A percentile compares a stretch with the other conserved stretches of the same genome.
Evolutionary conservation across 1,140 invertebrate genomes (phyloP).

Genomic region (Tetranychus urticae): DNA sequence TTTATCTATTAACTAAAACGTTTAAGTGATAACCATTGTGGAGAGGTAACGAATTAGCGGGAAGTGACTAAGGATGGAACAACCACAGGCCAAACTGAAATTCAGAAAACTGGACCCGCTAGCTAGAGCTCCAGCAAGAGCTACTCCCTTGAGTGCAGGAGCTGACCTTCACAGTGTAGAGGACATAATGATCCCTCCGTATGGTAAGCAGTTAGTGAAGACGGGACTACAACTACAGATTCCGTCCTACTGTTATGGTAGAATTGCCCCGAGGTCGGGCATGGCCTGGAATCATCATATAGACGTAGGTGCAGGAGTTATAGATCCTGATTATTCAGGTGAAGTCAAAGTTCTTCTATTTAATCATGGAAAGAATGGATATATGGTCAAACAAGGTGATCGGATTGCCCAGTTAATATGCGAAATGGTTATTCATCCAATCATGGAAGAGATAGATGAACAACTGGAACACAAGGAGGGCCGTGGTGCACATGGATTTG

Average conservation of each 20-base stretch:
- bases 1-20: no score
- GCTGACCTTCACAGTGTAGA: constrained; percentile 64
- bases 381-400: constrained; percentile 51
- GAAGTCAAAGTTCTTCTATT: constrained; percentile 81
- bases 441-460: constrained; percentile 44
- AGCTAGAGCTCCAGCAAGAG: constrained; percentile 52
- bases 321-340: constrained; percentile 79
- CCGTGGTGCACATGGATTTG: constrained; percentile 13
- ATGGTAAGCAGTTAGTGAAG: constrained; percentile 58
- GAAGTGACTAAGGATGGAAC: no score
- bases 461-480: no score
- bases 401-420: constrained; percentile 89
- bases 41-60: no score
- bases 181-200: constrained; percentile 49
- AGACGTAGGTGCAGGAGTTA: constrained; percentile 88
- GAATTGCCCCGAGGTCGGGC: constrained; percentile 85
- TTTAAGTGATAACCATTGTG: no score
- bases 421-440: constrained; percentile 67
- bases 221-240: constrained; percentile 60
- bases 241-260: constrained; percentile 63
- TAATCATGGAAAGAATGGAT: constrained; percentile 61
- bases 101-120: no score
- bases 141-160: constrained; percentile 61
- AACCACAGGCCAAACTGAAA: no score
- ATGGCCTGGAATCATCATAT: constrained; percentile 83